Evolutionary conservation across 2,888 invertebrate species (phyloP).

Genomic region (Patella depressa): DNA sequence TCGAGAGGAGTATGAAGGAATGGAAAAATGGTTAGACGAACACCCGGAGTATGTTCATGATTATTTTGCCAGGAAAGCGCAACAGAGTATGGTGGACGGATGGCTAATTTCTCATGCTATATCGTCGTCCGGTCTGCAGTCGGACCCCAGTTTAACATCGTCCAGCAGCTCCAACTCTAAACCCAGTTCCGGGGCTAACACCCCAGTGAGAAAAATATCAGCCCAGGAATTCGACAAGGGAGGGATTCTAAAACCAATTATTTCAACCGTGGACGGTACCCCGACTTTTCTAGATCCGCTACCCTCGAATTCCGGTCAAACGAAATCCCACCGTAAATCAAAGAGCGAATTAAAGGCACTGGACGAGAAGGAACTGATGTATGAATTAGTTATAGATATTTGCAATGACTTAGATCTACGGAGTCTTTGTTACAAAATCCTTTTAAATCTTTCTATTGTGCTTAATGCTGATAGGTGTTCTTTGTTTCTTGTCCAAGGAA

Average conservation of each 20-base stretch:
- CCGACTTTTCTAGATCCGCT: conserved; percentile 84
- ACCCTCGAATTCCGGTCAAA: conserved; percentile 43
- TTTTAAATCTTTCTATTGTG: conserved; percentile 68
- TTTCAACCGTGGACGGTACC: conserved; percentile 89
- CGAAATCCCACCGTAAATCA: conserved; percentile 73
- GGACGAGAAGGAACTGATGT: conserved; percentile 70
- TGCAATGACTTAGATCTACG: conserved; percentile 70
- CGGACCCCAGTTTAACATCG: conserved; percentile 46
- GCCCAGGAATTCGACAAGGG: conserved; percentile 96
- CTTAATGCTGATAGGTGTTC: conserved; percentile 70
- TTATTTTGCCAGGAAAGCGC: conserved; percentile 92
- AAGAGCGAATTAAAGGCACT: conserved; percentile 75
- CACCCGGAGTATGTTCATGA: conserved; percentile 96
- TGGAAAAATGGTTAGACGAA: conserved; percentile 96
- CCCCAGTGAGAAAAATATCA: conserved; percentile 92
- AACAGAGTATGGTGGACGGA: conserved; percentile 91
- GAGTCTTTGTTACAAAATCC: conserved; percentile 69
- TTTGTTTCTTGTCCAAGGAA: conserved; percentile 71
- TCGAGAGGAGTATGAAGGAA: conserved; percentile 70
- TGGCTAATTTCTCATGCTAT: conserved; percentile 80
- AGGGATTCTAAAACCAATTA: conserved; percentile 90
- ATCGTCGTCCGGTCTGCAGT: conserved; percentile 52
- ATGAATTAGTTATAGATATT: conserved; percentile 70
- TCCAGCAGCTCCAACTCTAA: conserved; percentile 62
- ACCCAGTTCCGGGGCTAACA: conserved; percentile 84